Evolutionary conservation across 2,888 invertebrate species (phyloP).

Genomic region (Andricus quercusramuli): DNA sequence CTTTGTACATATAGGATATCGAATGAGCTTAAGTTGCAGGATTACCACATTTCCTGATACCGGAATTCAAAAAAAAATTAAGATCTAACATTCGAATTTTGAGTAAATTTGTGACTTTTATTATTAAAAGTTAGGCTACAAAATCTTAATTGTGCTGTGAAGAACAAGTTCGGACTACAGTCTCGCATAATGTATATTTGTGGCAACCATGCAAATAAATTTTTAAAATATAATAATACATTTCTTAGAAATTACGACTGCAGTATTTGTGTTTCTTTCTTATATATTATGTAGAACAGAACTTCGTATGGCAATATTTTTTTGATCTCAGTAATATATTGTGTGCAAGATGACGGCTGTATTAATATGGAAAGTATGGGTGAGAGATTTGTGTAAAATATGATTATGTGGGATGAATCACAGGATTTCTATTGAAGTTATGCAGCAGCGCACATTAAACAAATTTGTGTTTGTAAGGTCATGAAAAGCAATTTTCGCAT

Average conservation of each 20-base stretch:
- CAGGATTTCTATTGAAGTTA: slow-evolving; percentile 11
- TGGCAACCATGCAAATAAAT: slow-evolving; percentile 9
- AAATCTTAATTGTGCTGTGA: neutral
- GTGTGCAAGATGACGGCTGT: neutral
- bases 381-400: neutral
- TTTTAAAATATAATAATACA: slow-evolving; percentile 14
- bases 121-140: neutral
- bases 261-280: neutral
- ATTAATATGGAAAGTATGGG: neutral
- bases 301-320: neutral
- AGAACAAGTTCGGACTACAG: neutral
- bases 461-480: neutral
- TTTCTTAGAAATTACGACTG: neutral
- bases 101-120: neutral
- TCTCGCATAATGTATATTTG: neutral
- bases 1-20: slow-evolving; percentile 19
- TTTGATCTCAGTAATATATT: neutral
- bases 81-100: neutral
- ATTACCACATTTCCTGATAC: neutral
- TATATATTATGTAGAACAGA: neutral
- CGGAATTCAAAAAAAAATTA: neutral
- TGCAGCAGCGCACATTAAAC: neutral
- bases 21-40: neutral
- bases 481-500: too few species aligned
- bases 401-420: slow-evolving; percentile 1